Base-by-base conservation (phyloP, 2,888 invertebrate genomes). In the Lithophane socia region DNA sequence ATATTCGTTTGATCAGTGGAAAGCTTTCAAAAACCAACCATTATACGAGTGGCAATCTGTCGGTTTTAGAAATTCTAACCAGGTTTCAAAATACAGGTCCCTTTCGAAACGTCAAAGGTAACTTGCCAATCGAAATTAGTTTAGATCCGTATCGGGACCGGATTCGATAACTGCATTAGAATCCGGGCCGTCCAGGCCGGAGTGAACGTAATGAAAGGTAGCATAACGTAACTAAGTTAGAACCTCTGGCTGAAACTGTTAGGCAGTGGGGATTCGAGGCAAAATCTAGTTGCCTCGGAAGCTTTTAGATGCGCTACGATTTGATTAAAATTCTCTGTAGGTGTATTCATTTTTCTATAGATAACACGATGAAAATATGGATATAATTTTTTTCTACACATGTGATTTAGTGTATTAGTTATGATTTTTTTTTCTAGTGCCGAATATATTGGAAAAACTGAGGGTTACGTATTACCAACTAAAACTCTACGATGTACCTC, bases 141-240 rank as follows among this genome's bases (percentile, higher is more conserved):
- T 80, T 58, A 44, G n/a, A 44, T 13, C 13, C 73, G 37, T 58
- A 24, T 73, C 37, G 16, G 7, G 44, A 2, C 64, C 29, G 64
- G 73, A 52, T 44, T 21, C 29, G 16, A 16, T 78, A 78, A 78
- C 49, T 65, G 29, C 21, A 29, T 78, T 78, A 80, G 73, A 72
- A 80, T 80, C 73, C 9, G 49, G 18, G 10, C 29, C 16, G 16
- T 21, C 37, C 21, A 49, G 29, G n/a, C 72, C 29, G 13, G 18
- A 64, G 54, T n/a, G 10, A 12, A 72, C 42, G 64, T 49, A 64
- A 44, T 44, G 49, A 29, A 12, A 56, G 54, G 18, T 16, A 44
- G 42, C 3, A 49, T 29, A n/a, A 3, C 21, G 56, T 72, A 80
- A 80, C 49, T 56, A 44, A 71, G 80, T 77, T 71, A 77, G 16